Base-by-base conservation (phyloP, 2,797 vertebrate species). In the Sebastes jordani region DNA sequence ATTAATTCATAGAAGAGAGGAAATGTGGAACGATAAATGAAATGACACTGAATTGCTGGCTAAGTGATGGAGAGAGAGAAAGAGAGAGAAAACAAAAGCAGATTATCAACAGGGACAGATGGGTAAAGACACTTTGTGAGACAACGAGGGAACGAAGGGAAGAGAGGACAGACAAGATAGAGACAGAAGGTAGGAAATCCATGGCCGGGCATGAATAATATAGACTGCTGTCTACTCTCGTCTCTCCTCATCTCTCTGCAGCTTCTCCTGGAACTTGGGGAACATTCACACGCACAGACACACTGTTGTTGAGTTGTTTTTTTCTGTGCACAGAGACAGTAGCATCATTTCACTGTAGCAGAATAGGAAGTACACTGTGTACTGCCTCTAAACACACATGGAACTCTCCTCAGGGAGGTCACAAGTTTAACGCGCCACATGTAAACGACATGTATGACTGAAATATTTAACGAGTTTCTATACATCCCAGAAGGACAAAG, bases 121-220 rank as follows among this genome's bases (percentile, higher is more conserved):
- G 5, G 55, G 34, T 34, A 14, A 72, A 80, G 83, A 78, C 78
- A 49, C 11, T 59, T 65, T 68, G 62, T 6, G 4, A 7, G 62
- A 87, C 4, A 2, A 25, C 4, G 38, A 78, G 67, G 65, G n/a
- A 59, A 18, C n/a, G 34, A 72, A 6, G 11, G 74, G 22, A 70
- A 23, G 55, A 58, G 73, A 76, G 61, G 25, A 38, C 61, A 56
- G 64, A 75, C 11, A 8, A 71, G 78, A 75, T 68, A 80, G 82
- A 32, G 36, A 62, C 76, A 64, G 76, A 71, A 23, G 46, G 69
- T 36, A 68, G 69, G 49, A 82, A 75, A 86, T 78, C 79, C 79
- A 81, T 70, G 68, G 72, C 36, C 61, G 80, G 32, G 60, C 66
- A 89, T 91, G 74, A 91, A 90, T 91, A 89, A 91, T 86, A 86